Conservation (phyloP, 2,888 invertebrate species). For the Hermodice carunculata region DNA sequence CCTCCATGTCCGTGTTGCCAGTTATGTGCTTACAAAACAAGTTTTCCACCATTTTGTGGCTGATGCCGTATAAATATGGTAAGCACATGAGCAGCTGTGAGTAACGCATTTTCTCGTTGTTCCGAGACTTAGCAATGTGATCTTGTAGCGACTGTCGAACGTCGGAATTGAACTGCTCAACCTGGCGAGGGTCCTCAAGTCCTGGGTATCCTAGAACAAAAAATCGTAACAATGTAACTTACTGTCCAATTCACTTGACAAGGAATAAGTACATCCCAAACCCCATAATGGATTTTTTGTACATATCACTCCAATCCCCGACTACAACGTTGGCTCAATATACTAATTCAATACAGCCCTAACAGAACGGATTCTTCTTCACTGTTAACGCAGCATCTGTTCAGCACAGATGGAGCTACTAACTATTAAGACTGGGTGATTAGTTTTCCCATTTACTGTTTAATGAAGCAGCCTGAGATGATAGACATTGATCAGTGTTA, state of each 20-base stretch:
- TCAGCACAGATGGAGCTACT: too few species aligned
- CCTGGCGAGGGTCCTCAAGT: background rate
- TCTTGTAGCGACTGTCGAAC: constrained; percentile 62
- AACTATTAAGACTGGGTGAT: too few species aligned
- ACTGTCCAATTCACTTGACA: constrained; percentile 63
- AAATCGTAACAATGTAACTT: constrained; percentile 47
- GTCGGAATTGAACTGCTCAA: constrained; percentile 48
- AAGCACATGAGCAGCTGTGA: constrained; percentile 62
- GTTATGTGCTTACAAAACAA: constrained; percentile 63
- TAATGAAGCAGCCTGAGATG: too few species aligned
- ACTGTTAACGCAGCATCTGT: too few species aligned
- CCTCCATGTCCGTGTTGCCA: constrained; percentile 56
- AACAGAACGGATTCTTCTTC: too few species aligned
- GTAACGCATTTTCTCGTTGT: constrained; percentile 63
- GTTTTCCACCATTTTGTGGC: constrained; percentile 61
- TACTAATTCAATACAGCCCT: too few species aligned
- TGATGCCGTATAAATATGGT: constrained; percentile 62
- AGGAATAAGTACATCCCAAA: too few species aligned
- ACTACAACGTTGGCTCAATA: too few species aligned
- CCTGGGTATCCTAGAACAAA: constrained; percentile 1
- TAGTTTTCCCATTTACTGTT: too few species aligned
- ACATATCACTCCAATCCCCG: too few species aligned
- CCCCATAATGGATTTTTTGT: too few species aligned
- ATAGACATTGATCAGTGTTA: too few species aligned
- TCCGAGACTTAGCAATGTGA: constrained; percentile 53